Evolutionary conservation across 1,140 invertebrate genomes (phyloP).

Genomic region (Cyclargus thomasi): DNA sequence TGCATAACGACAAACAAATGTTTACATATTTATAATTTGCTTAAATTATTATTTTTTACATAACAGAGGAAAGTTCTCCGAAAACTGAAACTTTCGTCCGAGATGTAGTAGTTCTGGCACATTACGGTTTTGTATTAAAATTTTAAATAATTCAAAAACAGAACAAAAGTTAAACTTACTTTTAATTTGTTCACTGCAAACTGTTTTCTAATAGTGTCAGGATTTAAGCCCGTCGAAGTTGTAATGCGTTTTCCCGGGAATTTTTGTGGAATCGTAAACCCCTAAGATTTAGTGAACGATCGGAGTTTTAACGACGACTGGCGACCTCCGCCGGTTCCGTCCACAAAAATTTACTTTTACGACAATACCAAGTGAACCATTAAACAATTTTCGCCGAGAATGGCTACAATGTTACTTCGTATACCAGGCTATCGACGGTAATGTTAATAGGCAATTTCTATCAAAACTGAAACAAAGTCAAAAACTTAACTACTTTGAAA

Average conservation of each 20-base stretch:
- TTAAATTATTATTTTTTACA: background rate
- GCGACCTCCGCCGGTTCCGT: constrained; percentile 32
- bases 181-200: background rate
- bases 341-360: constrained; percentile 61
- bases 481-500: no score
- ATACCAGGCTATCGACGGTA: constrained; percentile 15
- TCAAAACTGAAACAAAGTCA: no score
- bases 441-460: background rate
- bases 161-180: background rate
- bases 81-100: no score
- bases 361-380: constrained; percentile 54
- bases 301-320: constrained; percentile 57
- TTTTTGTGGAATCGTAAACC: constrained; percentile 63
- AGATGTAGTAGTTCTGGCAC: no score
- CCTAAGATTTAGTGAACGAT: constrained; percentile 60
- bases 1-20: background rate
- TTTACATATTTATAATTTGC: constrained; percentile 12
- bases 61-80: no score
- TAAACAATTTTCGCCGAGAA: constrained; percentile 53
- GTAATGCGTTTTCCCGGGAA: constrained; percentile 26
- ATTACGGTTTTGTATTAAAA: no score
- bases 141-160: no score
- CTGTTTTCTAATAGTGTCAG: background rate
- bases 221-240: constrained; percentile 5
- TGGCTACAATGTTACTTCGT: constrained; percentile 42